Percentiles rank a stretch among this genome's conserved stretches.
These are phyloP conservation scores for Caenorhabditis brenneri DNA, from an alignment of 1,140 invertebrate species.

Conservation along the genomic window DNA sequence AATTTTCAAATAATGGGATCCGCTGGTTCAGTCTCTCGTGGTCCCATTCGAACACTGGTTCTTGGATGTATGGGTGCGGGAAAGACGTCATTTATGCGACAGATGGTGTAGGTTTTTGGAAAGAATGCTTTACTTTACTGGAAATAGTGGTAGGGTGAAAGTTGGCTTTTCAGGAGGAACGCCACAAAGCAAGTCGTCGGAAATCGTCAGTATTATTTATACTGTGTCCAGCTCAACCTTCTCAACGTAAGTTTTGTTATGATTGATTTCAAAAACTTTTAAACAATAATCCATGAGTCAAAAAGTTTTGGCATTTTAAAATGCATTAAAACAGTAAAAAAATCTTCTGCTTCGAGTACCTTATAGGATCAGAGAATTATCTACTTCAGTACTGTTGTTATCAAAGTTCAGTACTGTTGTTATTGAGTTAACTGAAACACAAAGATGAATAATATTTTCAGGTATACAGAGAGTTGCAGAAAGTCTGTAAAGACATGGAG, in stretches of 20 bases:
- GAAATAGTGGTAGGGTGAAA: too few species aligned
- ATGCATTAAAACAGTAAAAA: too few species aligned
- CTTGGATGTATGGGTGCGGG: slow-evolving; percentile 17
- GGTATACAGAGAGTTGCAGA: background rate
- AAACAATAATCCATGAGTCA: too few species aligned
- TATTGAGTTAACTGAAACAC: too few species aligned
- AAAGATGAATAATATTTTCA: background rate
- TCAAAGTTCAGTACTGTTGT: too few species aligned
- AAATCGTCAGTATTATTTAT: background rate
- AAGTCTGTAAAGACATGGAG: background rate
- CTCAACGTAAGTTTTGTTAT: background rate
- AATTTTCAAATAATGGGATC: background rate
- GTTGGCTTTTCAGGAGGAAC: background rate
- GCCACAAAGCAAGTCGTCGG: background rate
- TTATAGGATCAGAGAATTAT: too few species aligned
- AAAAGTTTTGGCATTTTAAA: too few species aligned
- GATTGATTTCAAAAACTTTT: too few species aligned
- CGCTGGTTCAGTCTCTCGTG: background rate
- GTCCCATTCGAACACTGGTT: background rate
- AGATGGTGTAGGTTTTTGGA: slow-evolving; percentile 33
- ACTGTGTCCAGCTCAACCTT: background rate
- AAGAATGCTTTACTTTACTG: too few species aligned
- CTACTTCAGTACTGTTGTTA: too few species aligned
- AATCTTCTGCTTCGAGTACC: too few species aligned
- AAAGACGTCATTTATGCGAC: slow-evolving; percentile 17